Evolutionary conservation across 2,113 vertebrate species (phyloP).

Genomic region (Acanthisitta chloris): DNA sequence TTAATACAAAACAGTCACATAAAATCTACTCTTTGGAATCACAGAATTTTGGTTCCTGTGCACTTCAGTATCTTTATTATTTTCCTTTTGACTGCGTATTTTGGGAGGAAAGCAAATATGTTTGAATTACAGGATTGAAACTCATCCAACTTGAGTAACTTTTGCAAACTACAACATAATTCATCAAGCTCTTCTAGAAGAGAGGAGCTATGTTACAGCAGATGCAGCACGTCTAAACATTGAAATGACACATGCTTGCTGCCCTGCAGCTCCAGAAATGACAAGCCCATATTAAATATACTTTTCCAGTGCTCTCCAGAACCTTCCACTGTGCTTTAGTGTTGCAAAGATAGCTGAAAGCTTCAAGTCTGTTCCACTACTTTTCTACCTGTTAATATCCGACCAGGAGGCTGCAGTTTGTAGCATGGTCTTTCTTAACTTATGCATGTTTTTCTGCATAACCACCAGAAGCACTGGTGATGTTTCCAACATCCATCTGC

Average conservation of each 20-base stretch:
- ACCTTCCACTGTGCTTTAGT: background rate
- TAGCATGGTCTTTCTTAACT: background rate
- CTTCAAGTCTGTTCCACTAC: background rate
- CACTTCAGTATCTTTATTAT: background rate
- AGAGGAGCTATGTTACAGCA: background rate
- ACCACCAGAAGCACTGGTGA: background rate
- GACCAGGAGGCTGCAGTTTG: background rate
- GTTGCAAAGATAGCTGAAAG: background rate
- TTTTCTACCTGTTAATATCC: background rate
- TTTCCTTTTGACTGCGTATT: background rate
- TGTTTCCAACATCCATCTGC: background rate
- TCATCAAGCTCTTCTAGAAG: background rate
- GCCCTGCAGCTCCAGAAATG: background rate
- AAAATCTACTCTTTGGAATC: background rate
- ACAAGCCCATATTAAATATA: background rate
- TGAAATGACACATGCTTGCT: background rate
- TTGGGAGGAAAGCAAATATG: constrained; percentile 1
- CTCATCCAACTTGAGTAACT: constrained; percentile 26
- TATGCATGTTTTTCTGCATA: fast-evolving
- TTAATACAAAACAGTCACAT: background rate
- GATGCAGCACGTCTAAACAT: background rate
- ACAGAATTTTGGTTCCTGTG: background rate
- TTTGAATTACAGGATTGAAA: constrained; percentile 22
- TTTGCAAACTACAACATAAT: background rate
- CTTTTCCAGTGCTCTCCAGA: background rate